These are phyloP conservation scores for Ophiothrix spiculata DNA, from an alignment of 35 echinoderm and acorn worm genomes.

Conservation along the genomic window DNA sequence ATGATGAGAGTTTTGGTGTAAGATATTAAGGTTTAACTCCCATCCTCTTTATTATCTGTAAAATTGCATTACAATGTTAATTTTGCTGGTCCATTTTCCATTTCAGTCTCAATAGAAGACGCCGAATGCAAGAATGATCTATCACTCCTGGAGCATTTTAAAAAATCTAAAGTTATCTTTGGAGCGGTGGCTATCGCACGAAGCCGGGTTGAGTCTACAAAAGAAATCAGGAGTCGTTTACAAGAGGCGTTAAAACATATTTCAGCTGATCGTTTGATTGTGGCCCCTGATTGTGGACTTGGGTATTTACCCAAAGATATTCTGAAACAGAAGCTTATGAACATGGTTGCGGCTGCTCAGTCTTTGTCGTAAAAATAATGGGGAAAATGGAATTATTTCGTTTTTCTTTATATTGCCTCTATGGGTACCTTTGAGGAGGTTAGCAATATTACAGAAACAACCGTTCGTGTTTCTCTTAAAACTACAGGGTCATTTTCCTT, in stretches of 20 bases:
- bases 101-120: conserved; percentile 74
- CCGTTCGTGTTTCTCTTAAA: too few relatives aligned
- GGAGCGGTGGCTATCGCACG: conserved; percentile 46
- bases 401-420: too few relatives aligned
- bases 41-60: background rate
- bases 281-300: conserved; percentile 62
- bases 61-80: too few relatives aligned
- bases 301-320: conserved; percentile 51
- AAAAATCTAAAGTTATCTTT: conserved; percentile 45
- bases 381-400: too few relatives aligned
- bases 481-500: too few relatives aligned
- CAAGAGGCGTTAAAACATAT: conserved; percentile 31
- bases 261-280: conserved; percentile 36
- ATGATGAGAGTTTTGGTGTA: too few relatives aligned
- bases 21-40: background rate
- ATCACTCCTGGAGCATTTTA: conserved; percentile 37
- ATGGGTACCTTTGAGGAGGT: too few relatives aligned
- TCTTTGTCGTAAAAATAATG: conserved; percentile 27
- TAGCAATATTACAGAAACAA: too few relatives aligned
- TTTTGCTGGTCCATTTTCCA: too few relatives aligned
- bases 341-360: conserved; percentile 57
- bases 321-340: too few relatives aligned
- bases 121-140: conserved; percentile 54
- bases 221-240: conserved; percentile 48
- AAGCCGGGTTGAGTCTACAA: conserved; percentile 43